These are phyloP conservation scores for Buteo buteo DNA, from an alignment of 2,113 vertebrate species.

Conservation along the genomic window DNA sequence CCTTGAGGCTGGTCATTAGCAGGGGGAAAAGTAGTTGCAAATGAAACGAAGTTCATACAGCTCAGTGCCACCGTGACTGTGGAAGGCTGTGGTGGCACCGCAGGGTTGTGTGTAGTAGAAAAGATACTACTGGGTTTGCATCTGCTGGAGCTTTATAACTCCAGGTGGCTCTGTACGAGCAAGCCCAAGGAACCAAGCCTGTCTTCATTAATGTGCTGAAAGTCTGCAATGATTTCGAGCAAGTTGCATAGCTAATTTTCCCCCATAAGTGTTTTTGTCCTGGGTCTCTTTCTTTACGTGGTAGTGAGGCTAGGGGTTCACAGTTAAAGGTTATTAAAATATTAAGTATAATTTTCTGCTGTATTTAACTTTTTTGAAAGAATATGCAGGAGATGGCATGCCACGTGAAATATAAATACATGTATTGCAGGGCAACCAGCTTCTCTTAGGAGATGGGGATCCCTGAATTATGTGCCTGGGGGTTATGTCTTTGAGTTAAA, in stretches of 20 bases:
- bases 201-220: not conserved
- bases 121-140: not conserved
- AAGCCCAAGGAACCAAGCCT: not conserved
- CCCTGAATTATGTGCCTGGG: not conserved
- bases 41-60: not conserved
- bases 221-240: not conserved
- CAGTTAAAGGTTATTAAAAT: slow-evolving; percentile 44
- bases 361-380: slow-evolving; percentile 10
- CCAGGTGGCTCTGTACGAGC: not conserved
- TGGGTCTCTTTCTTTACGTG: not conserved
- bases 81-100: not conserved
- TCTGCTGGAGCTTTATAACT: not conserved
- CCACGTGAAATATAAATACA: not conserved
- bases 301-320: not conserved
- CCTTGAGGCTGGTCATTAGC: not conserved
- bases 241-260: not conserved
- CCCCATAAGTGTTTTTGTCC: not conserved
- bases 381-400: not conserved
- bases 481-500: slow-evolving; percentile 12
- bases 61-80: not conserved
- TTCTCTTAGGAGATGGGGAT: slow-evolving; percentile 37
- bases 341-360: slow-evolving; percentile 45
- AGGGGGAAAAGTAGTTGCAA: not conserved
- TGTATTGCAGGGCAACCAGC: not conserved
- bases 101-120: not conserved